Percentiles rank a stretch among this genome's conserved stretches.
phyloP scores from a whole-genome alignment of 1,140 invertebrate genomes.

The Cylas formicarius region DNA sequence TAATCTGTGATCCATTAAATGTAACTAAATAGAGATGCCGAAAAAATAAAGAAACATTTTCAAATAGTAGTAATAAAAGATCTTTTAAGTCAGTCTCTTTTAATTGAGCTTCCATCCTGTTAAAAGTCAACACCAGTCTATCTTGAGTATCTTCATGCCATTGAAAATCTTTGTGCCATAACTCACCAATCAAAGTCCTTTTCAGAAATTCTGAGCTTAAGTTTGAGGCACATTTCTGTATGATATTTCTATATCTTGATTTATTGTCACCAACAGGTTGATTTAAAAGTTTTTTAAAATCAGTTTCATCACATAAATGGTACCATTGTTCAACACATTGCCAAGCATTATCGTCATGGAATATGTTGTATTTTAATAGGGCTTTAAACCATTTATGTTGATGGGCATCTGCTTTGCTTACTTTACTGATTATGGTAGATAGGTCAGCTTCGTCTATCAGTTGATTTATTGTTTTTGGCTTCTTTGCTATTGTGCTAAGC shows the following conservation, averaged over 20 bases:
- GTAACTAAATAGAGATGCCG: constrained; percentile 25
- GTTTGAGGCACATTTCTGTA: constrained; percentile 32
- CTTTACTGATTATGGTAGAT: constrained; percentile 28
- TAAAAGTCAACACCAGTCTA: constrained; percentile 26
- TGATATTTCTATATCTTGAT: constrained; percentile 23
- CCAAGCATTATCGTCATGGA: constrained; percentile 25
- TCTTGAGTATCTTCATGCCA: constrained; percentile 19
- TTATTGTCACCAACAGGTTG: too few relatives aligned
- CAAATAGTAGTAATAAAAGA: constrained; percentile 30
- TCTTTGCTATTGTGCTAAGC: constrained; percentile 31
- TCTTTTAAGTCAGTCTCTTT: constrained; percentile 23
- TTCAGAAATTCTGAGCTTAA: constrained; percentile 23
- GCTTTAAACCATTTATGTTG: constrained; percentile 36
- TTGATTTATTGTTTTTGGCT: constrained; percentile 34
- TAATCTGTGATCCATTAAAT: constrained; percentile 27
- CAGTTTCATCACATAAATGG: constrained; percentile 29
- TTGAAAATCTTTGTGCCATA: constrained; percentile 27
- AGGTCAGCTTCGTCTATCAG: constrained; percentile 30
- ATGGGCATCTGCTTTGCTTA: constrained; percentile 29
- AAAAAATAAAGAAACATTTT: constrained; percentile 29
- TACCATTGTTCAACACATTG: constrained; percentile 32
- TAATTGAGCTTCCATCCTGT: constrained; percentile 27
- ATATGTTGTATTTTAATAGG: constrained; percentile 29
- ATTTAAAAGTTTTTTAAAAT: constrained; percentile 27
- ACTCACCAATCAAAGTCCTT: constrained; percentile 24